phyloP scores from a whole-genome alignment of 2,888 invertebrate species.

The Campaea margaritaria region DNA sequence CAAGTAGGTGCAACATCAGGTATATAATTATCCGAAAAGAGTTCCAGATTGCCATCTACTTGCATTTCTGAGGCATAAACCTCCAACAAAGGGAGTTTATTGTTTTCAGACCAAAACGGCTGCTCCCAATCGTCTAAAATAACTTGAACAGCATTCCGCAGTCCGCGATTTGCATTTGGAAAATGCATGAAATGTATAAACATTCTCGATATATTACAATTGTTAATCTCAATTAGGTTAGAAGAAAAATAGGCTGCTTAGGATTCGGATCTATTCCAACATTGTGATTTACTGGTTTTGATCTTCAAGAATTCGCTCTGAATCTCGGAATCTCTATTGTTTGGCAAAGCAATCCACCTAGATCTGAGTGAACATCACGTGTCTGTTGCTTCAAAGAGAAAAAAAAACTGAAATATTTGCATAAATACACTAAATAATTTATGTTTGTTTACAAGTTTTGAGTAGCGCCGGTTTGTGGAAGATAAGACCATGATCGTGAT shows the following conservation, averaged over 20 bases:
- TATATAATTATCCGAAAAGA: not conserved
- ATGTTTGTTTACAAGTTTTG: not conserved
- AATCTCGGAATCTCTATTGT: constrained; percentile 10
- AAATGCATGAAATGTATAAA: not conserved
- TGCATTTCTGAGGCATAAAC: constrained; percentile 1
- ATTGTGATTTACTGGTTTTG: constrained; percentile 20
- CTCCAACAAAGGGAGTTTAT: constrained; percentile 7
- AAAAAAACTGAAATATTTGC: not conserved
- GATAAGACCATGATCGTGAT: too few species aligned
- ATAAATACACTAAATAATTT: too few species aligned
- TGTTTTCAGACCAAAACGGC: constrained; percentile 6
- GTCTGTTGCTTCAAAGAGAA: not conserved
- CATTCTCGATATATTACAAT: not conserved
- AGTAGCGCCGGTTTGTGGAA: too few species aligned
- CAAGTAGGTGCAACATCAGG: too few species aligned
- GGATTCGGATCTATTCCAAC: constrained; percentile 21
- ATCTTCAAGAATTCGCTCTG: constrained; percentile 21
- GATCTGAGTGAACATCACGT: constrained; percentile 5
- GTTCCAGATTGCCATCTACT: not conserved
- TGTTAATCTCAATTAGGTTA: constrained; percentile 10
- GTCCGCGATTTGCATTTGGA: not conserved
- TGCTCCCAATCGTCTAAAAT: constrained; percentile 6
- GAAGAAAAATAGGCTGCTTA: constrained; percentile 7
- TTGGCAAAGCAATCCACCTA: constrained; percentile 20
- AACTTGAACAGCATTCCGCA: constrained; percentile 1